These are phyloP conservation scores for Cephus nigrinus DNA, from an alignment of 2,888 invertebrate species.

Conservation along the genomic window DNA sequence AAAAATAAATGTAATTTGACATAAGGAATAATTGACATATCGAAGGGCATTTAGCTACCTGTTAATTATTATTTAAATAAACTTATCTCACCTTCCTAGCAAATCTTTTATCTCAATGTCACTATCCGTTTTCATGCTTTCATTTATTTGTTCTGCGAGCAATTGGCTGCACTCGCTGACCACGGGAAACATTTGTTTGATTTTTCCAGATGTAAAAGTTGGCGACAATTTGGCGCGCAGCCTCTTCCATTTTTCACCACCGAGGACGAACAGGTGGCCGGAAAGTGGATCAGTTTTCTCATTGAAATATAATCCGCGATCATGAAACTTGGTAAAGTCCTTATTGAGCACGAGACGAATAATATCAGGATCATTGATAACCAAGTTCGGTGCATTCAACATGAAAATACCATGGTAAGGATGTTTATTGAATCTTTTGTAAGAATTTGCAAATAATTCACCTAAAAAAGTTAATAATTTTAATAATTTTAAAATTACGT, in stretches of 20 bases:
- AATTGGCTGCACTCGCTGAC: slow-evolving; percentile 51
- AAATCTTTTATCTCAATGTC: slow-evolving; percentile 41
- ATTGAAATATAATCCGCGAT: slow-evolving; percentile 55
- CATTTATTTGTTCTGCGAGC: slow-evolving; percentile 37
- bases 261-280: slow-evolving; percentile 54
- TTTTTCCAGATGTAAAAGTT: slow-evolving; percentile 68
- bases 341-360: slow-evolving; percentile 54
- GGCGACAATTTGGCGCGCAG: slow-evolving; percentile 66
- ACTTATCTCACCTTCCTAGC: slow-evolving; percentile 15
- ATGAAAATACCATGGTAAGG: no score
- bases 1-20: neutral
- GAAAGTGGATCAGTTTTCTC: slow-evolving; percentile 58
- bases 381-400: slow-evolving; percentile 16
- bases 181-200: slow-evolving; percentile 66
- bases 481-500: no score
- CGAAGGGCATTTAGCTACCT: no score
- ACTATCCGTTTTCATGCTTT: slow-evolving; percentile 20
- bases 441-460: no score
- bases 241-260: slow-evolving; percentile 66
- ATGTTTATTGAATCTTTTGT: no score
- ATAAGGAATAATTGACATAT: no score
- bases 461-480: no score
- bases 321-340: slow-evolving; percentile 61
- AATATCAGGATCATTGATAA: slow-evolving; percentile 51
- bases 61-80: no score